Evolutionary conservation across 2,888 invertebrate genomes (phyloP), one percentile per base, ranked within the genome.

Genomic region (Erannis defoliaria): DNA sequence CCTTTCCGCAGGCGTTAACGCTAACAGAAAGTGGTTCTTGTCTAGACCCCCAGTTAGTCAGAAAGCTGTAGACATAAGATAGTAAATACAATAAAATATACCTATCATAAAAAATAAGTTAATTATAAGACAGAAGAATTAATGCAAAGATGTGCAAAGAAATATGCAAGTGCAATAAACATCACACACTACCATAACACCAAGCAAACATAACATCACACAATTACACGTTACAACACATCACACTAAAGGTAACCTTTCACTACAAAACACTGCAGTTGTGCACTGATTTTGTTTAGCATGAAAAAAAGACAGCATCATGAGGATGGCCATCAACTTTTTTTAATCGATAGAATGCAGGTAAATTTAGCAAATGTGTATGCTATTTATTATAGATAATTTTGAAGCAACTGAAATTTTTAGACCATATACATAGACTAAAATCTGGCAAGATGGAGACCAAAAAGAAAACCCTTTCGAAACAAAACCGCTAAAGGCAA

Each of bases 161-260:
- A 29, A 29, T 9, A 16, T 16, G 16, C 29, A 14, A 29, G 29
- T 45, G 45, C 16, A 16, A 42, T n/a, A 21, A 6, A 5, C 21
- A 45, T 9, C 16, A 29, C 10, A 12, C 16, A 29, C 5, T 16
- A 29, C 26, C 45, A 29, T 16, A 10, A 26, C 29, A 29, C 10
- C 29, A 45, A 45, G 45, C 45, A 26, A 29, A 45, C 10, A 10
- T 26, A 45, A 45, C 2, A 45, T 45, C 45, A 16, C 14, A 29
- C 26, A 10, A 42, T 12, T 21, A n/a, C 12, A 21, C 5, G 12
- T 10, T 18, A 2, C 2, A 10, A 18, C 0, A 40, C 37, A 37
- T 5, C 5, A 26, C 8, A 26, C 26, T 26, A 26, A 6, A 26
- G 8, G 26, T 26, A 26, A 14, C 14, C 14, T 37, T 14, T 14